Evolutionary conservation across 2,888 invertebrate species (phyloP), one percentile per base, ranked within the genome.

Genomic region (Drosophila prolongata): DNA sequence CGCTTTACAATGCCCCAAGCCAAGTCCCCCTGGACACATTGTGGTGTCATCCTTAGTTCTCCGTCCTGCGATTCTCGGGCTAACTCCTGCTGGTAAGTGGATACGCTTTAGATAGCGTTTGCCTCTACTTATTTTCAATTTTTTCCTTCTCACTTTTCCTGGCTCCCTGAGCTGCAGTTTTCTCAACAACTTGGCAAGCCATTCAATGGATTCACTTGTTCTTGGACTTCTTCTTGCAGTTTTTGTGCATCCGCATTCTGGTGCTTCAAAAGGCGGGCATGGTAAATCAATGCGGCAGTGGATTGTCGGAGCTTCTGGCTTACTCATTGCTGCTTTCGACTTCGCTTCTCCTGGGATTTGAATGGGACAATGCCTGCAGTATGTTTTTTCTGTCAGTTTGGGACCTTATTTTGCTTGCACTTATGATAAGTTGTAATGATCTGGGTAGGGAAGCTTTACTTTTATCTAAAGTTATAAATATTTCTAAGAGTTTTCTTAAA

Each of bases 1-100:
- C 78, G 81, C 47, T 67, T 60, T 56, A 66, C 79, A 83, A 82
- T 68, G 61, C 61, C 65, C 61, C 64, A 13, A 19, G 66, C 53
- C 57, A 71, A 56, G 52, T 60, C 56, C 66, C 71, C 53, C 50
- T 42, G 72, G 73, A 53, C 66, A 59, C 54, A 66, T 73, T 73
- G 66, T 55, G 66, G 66, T 64, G 35, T 35, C 54, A n/a, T 54
- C n/a, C 27, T 38, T 30, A 14, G 19, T 44, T 10, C 44, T 30
- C 19, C n/a, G 34, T 52, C 27, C 53, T 37, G 14, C 57, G 47
- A n/a, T 50, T 46, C 19, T 34, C 44, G 58, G 38, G 38, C 37
- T 61, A 54, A 55, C 43, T 64, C 47, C 43, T 47, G 56, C 46
- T 66, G 70, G 58, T 67, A 57, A 60, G 52, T 68, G 58, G 56